Base-by-base conservation (phyloP, 2,797 vertebrate species). In the Urosaurus nigricauda region DNA sequence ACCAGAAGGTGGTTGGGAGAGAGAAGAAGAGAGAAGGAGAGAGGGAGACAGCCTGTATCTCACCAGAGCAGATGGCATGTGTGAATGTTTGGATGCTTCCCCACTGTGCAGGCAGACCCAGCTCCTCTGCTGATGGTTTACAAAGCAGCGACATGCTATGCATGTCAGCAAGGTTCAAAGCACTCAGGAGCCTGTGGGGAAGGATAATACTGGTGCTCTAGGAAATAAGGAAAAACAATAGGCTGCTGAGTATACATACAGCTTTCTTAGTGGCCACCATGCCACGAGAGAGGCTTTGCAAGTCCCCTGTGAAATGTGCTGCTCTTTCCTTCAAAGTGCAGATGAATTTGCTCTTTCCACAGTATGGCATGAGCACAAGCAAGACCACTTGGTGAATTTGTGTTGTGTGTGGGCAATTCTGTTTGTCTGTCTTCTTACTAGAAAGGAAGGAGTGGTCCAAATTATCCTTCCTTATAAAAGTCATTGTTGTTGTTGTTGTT, bases 31-130 rank as follows among this genome's bases (percentile, higher is more conserved):
- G 73, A 82, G 51, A 77, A 74, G 63, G 65, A 65, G 0, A 24
- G 84, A 80, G 63, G 84, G 58, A 82, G 78, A 68, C 74, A 84
- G 80, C 21, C 32, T 73, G 3, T 75, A 77, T 53, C 0, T 0
- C 51, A 9, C 75, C 8, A 2, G 81, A 91, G 85, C 92, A 93
- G 91, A 88, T 84, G 91, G 85, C 0, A 13, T 73, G 60, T 53
- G 16, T 63, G 83, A 43, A 0, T n/a, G 70, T 73, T 88, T 47
- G 89, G 87, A 91, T 88, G 73, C 21, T 83, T 4, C 63, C 37
- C 29, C 79, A 14, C 14, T 2, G 2, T 47, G 78, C 51, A 81
- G 43, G 60, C 0, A 17, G 79, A 63, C 89, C 43, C 2, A 80
- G 47, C 68, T 90, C 78, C 60, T 83, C 83, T 81, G 79, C 56